Base-by-base conservation (phyloP, 2,113 vertebrate genomes). In the Alligator sinensis region DNA sequence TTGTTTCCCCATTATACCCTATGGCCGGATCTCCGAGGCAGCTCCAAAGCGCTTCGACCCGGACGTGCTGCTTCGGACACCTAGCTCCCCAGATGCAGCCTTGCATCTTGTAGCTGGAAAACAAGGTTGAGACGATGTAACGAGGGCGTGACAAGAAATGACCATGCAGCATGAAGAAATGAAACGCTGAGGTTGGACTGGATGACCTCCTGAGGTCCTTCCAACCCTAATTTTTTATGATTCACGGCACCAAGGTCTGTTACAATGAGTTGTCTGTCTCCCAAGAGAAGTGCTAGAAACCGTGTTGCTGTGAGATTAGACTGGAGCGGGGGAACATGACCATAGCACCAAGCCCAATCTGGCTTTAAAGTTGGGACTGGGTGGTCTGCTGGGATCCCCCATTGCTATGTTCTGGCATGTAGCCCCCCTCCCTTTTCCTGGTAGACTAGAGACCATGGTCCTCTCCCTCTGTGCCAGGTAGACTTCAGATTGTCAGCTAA, bases 61-160 rank as follows among this genome's bases (percentile, higher is more conserved):
- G 9, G 47, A 47, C 9, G 47, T 47, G 47, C 47, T 47, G 47
- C 47, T 47, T 47, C 8, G 7, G 2, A 47, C 47, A 8, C 34
- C 61, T 47, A 18, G 0, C 24, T 61, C 63, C 47, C 0, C 47
- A 47, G 59, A 11, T 47, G 4, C 27, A 30, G 15, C 21, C 80
- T 72, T 63, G 68, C 79, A 57, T 25, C 7, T 55, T 38, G 6
- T 77, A 68, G 59, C 15, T 24, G 21, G 24, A 91, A 62, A n/a
- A 74, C 5, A 47, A 74, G 34, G 38, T 24, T 2, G 30, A 54
- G 66, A 12, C 1, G 0, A 3, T 5, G 34, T 0, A 1, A 61
- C 5, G 81, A 30, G 77, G 17, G 11, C 38, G 25, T 55, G 58
- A 77, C 61, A 9, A 27, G 88, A 66, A 61, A 38, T 68, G 47